These are phyloP conservation scores for Trachymyrmex cornetzi DNA, from an alignment of 1,140 invertebrate genomes.

Conservation along the genomic window DNA sequence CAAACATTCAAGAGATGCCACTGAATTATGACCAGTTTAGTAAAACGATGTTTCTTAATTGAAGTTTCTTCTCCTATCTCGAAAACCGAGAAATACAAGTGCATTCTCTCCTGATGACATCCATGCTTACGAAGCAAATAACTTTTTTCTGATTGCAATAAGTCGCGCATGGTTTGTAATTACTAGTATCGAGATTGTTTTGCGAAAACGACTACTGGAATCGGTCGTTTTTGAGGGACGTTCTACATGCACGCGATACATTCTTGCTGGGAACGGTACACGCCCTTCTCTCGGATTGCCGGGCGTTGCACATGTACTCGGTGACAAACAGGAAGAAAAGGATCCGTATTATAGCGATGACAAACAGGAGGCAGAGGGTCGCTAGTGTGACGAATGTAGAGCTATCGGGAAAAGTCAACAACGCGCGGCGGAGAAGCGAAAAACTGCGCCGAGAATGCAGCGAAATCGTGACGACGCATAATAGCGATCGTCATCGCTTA, in stretches of 20 bases:
- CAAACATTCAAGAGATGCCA: neutral
- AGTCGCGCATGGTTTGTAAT: slow-evolving; percentile 39
- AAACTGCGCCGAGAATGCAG: slow-evolving; percentile 23
- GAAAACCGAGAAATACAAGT: slow-evolving; percentile 2
- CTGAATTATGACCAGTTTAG: neutral
- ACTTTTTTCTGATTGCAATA: slow-evolving; percentile 34
- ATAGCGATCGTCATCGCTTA: slow-evolving; percentile 48
- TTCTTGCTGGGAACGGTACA: slow-evolving; percentile 32
- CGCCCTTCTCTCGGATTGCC: slow-evolving; percentile 35
- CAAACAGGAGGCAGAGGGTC: slow-evolving; percentile 43
- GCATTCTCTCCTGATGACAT: neutral
- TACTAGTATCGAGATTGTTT: slow-evolving; percentile 26
- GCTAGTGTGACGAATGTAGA: slow-evolving; percentile 20
- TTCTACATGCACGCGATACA: slow-evolving; percentile 50
- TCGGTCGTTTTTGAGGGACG: slow-evolving; percentile 16
- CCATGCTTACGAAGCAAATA: slow-evolving; percentile 33
- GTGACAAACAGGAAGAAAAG: slow-evolving; percentile 37
- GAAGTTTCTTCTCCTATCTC: slow-evolving; percentile 2
- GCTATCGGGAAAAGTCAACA: slow-evolving; percentile 31
- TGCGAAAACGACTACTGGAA: slow-evolving; percentile 29
- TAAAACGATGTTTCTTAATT: neutral
- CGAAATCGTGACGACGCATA: slow-evolving; percentile 53
- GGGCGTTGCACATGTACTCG: neutral
- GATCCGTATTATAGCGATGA: slow-evolving; percentile 25
- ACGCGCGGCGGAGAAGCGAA: slow-evolving; percentile 1